Evolutionary conservation across 2,113 vertebrate genomes (phyloP), one percentile per base, ranked within the genome.

Genomic region (Xiphophorus hellerii): DNA sequence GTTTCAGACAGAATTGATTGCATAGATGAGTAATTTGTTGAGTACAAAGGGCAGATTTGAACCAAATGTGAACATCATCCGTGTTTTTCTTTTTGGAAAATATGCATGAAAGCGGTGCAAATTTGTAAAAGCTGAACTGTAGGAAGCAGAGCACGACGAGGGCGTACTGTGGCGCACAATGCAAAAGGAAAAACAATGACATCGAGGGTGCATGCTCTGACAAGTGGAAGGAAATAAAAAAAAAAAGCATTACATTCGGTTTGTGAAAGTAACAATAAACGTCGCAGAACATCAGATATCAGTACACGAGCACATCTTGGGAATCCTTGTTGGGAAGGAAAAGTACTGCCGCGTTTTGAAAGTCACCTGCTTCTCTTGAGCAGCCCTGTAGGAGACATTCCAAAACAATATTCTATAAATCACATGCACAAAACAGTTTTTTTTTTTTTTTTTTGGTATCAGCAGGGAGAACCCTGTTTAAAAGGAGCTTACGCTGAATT

Each of bases 401-500:
- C 29, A 27, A 60, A 67, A 31, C 51, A 27, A 78, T 62, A 7
- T 20, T 31, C 35, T 25, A 63, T 61, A 51, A 60, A 30, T 10
- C 62, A 42, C 37, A 79, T 73, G 14, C 28, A 67, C 22, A 35
- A 35, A 35, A 35, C 33, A 35, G 3, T 33, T 33, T 33, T 33
- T 7, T 33, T 33, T 6, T 31, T 31, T 5, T 31, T 6, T 5
- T 6, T 7, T 6, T 33, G 7, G 33, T 8, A 33, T 33, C 33
- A 33, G 13, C 68, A 35, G 15, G 48, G 62, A 80, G 20, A 71
- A 22, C 31, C 66, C 27, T 51, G 7, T 28, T n/a, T 28, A 64
- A 35, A 7, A 1, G 2, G 11, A 0, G 4, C 92, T 92, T 84
- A 94, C 93, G 63, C 28, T 66, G 54, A 76, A 65, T n/a, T 27